A percentile compares a stretch with the other conserved stretches of the same genome.
These are phyloP conservation scores for Beaufortia kweichowensis DNA, from an alignment of 2,113 vertebrate genomes.

Conservation along the genomic window DNA sequence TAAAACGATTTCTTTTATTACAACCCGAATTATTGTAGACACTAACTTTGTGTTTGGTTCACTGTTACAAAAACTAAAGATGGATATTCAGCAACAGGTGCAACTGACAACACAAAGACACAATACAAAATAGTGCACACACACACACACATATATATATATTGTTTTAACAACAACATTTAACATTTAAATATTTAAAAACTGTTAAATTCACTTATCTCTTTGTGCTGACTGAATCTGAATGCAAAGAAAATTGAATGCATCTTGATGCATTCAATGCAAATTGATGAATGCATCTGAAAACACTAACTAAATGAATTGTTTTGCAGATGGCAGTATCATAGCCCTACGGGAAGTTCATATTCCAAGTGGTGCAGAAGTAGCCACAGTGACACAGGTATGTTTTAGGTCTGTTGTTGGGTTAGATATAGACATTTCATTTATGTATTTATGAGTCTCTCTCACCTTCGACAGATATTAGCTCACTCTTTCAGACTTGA, in stretches of 20 bases:
- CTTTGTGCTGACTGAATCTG: background rate
- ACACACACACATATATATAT: background rate
- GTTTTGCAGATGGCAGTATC: constrained; percentile 66
- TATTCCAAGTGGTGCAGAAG: constrained; percentile 62
- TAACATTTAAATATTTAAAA: background rate
- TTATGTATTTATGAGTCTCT: too few relatives aligned
- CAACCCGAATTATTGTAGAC: background rate
- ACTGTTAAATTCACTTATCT: background rate
- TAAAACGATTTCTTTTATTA: background rate
- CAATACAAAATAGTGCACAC: background rate
- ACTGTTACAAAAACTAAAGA: background rate
- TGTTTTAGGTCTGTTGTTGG: background rate
- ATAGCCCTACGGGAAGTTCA: constrained; percentile 67
- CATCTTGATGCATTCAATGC: too few relatives aligned
- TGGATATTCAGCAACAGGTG: constrained; percentile 55
- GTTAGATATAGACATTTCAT: background rate
- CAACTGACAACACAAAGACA: constrained; percentile 47
- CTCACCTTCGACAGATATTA: constrained; percentile 70
- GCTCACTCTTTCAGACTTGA: constrained; percentile 63
- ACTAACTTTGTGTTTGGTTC: background rate
- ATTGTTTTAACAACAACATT: background rate
- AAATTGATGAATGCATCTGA: too few relatives aligned
- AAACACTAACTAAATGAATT: constrained; percentile 2
- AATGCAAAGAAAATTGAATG: background rate
- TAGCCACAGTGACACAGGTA: constrained; percentile 61